Base-by-base conservation (phyloP, 2,113 vertebrate genomes). In the Xiphorhynchus elegans region DNA sequence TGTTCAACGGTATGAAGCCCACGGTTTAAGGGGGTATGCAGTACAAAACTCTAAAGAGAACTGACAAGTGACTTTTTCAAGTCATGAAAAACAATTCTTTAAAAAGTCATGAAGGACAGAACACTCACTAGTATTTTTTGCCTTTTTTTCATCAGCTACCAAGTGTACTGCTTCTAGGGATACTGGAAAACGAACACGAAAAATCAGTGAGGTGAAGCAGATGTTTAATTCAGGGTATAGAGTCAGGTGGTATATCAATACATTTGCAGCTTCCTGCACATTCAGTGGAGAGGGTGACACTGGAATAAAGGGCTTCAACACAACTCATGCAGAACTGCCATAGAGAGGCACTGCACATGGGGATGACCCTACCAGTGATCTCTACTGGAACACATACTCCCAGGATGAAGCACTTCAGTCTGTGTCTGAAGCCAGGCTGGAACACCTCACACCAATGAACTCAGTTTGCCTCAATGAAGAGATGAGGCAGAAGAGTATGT, bases 401-500 rank as follows among this genome's bases (percentile, higher is more conserved):
- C 17, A 64, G 35, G 25, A 46, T 12, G 10, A 87, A 14, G 24
- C 17, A 42, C 7, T 63, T 35, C 17, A 72, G 42, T 19, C 35
- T 31, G 16, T 18, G 6, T 33, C 35, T 37, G 21, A 73, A 72
- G 25, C 13, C 79, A 85, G 21, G 18, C 33, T 68, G 42, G 10
- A 28, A 18, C 17, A 37, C 28, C 44, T 73, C 28, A 42, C 16
- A 58, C 7, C 21, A 29, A 69, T 29, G 17, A 93, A 64, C 26
- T 25, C 20, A n/a, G 29, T 81, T 46, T 59, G n/a, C 42, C 11
- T 23, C 3, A 0, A 3, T 21, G 33, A 84, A 60, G 33, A 25
- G 31, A 31, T 0, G 1, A 37, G 10, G 39, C 73, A 55, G 70
- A 87, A 60, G 12, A 12, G 5, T 42, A 52, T 1, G 1, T 7